Conservation (phyloP, 2,113 vertebrate species). For the Pavo muticus region DNA sequence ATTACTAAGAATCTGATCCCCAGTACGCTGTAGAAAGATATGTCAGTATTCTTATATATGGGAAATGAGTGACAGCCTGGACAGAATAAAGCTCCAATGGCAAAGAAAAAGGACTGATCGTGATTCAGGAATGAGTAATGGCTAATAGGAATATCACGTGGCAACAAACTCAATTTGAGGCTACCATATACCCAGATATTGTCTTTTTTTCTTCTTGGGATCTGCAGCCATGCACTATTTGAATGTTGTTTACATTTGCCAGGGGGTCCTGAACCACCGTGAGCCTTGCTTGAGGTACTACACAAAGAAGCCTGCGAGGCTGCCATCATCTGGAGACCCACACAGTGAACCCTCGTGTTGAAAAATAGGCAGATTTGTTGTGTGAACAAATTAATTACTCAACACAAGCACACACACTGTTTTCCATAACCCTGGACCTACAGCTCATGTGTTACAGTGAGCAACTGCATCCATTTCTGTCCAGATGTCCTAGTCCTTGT, state of each 20-base stretch:
- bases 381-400: neutral
- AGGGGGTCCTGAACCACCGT: neutral
- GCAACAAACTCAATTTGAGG: neutral
- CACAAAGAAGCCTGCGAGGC: neutral
- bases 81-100: neutral
- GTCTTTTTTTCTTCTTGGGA: neutral
- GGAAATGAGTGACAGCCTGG: constrained; percentile 29
- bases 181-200: neutral
- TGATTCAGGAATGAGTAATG: constrained; percentile 45
- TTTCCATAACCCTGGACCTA: neutral
- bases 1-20: neutral
- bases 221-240: neutral
- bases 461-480: neutral
- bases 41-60: neutral
- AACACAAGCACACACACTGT: neutral
- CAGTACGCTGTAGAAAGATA: neutral
- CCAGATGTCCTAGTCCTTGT: neutral
- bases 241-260: neutral
- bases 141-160: neutral
- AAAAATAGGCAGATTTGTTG: neutral
- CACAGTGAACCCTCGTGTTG: neutral
- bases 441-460: neutral
- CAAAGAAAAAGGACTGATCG: neutral
- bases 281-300: neutral
- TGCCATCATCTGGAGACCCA: neutral